These are phyloP conservation scores for Pantherophis vulpinus DNA, from an alignment of 2,797 vertebrate genomes.

Conservation along the genomic window DNA sequence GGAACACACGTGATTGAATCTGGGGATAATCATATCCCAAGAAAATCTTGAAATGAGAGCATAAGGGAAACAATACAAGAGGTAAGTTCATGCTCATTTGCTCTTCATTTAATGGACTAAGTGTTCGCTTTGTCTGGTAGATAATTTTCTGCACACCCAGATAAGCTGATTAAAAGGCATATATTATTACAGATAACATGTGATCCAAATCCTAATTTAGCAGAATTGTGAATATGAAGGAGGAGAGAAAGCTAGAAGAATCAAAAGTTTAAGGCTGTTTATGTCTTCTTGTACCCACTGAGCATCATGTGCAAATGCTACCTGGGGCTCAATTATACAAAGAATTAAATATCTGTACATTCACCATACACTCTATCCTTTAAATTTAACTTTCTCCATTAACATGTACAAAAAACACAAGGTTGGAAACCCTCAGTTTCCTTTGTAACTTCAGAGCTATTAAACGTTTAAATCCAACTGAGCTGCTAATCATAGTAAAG, in stretches of 20 bases:
- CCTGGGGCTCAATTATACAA: not conserved
- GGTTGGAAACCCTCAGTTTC: not conserved
- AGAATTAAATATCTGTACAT: not conserved
- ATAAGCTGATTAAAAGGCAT: not conserved
- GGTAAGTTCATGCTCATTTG: not conserved
- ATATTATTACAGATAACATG: not conserved
- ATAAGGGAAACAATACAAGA: not conserved
- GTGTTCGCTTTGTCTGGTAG: not conserved
- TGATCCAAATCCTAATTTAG: not conserved
- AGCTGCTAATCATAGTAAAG: not conserved
- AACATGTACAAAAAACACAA: not conserved
- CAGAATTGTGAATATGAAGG: not conserved
- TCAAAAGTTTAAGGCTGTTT: not conserved
- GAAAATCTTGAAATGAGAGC: not conserved
- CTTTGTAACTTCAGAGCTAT: not conserved
- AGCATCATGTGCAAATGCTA: not conserved
- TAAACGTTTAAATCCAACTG: not conserved
- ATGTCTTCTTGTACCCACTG: not conserved
- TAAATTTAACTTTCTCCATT: not conserved
- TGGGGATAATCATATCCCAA: not conserved
- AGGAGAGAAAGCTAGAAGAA: not conserved
- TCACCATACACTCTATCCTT: not conserved
- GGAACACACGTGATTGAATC: not conserved
- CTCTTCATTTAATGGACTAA: not conserved
- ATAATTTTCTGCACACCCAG: not conserved